Conservation (phyloP, 53 echinoderm and acorn worm species). For the Antedon mediterranea region DNA sequence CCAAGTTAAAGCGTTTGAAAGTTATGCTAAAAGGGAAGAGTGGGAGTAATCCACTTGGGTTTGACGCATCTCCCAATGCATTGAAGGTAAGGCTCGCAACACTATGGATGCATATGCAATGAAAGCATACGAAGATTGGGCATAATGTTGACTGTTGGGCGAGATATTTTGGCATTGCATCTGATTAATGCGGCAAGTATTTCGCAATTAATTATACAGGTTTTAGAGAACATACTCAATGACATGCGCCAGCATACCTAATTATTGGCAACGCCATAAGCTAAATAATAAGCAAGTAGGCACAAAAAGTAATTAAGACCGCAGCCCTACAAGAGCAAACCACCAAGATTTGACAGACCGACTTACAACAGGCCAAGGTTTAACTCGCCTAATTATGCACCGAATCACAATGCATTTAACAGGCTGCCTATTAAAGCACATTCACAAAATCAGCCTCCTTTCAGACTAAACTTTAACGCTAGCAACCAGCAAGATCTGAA, state of each 20-base stretch:
- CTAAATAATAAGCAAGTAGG: no score
- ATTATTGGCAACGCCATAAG: not conserved
- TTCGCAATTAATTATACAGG: slow-evolving; percentile 6
- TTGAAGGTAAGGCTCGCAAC: slow-evolving; percentile 11
- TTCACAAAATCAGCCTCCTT: no score
- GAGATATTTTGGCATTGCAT: slow-evolving; percentile 4
- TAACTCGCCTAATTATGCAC: no score
- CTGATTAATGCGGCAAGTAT: not conserved
- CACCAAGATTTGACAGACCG: no score
- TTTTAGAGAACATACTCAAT: slow-evolving; percentile 1
- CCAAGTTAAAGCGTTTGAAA: slow-evolving; percentile 10
- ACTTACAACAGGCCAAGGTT: no score
- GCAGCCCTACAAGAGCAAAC: no score
- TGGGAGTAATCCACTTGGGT: not conserved
- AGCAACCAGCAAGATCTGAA: no score
- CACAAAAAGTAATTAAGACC: no score
- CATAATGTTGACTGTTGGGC: not conserved
- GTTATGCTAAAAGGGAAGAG: not conserved
- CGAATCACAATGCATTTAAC: no score
- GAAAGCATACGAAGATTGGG: slow-evolving; percentile 3
- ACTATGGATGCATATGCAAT: not conserved
- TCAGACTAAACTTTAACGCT: no score
- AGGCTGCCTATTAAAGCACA: no score
- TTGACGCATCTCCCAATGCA: not conserved
- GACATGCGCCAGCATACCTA: slow-evolving; percentile 2